Conservation (phyloP, 35 echinoderm and acorn worm species). For the Ophiothrix spiculata region DNA sequence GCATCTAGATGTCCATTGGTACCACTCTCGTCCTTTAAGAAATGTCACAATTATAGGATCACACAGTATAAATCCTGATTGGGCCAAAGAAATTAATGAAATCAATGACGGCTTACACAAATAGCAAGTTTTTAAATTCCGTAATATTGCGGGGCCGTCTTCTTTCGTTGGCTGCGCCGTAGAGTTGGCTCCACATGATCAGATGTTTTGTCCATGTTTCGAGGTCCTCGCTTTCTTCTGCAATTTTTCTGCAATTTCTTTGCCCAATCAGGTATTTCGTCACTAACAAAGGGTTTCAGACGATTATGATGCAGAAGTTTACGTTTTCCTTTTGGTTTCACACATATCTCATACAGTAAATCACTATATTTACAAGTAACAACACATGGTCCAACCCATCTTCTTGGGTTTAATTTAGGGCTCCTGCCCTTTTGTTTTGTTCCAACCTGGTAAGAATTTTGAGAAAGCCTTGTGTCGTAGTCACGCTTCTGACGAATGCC, state of each 20-base stretch:
- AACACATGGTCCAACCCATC: slow-evolving; percentile 25
- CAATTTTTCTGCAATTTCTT: background rate
- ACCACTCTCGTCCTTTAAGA: too few relatives aligned
- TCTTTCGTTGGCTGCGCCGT: background rate
- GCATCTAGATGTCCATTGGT: too few relatives aligned
- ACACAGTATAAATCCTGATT: too few relatives aligned
- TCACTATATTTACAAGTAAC: slow-evolving; percentile 14
- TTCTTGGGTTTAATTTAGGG: slow-evolving; percentile 18
- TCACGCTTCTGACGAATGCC: slow-evolving; percentile 9
- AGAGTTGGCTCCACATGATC: background rate
- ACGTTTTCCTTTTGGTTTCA: background rate
- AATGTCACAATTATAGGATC: too few relatives aligned
- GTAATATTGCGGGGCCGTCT: background rate
- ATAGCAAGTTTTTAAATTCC: background rate
- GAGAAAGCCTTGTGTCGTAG: slow-evolving; percentile 20
- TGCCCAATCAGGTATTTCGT: slow-evolving; percentile 5
- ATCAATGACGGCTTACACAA: too few relatives aligned
- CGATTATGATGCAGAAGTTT: slow-evolving; percentile 21
- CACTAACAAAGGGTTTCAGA: background rate
- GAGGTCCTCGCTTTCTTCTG: background rate
- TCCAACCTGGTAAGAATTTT: background rate
- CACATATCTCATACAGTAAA: slow-evolving; percentile 6
- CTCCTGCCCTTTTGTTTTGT: background rate
- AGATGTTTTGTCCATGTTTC: background rate
- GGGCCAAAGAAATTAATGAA: too few relatives aligned